Conservation (phyloP, 1,140 invertebrate genomes). For the Cotesia glomerata region DNA sequence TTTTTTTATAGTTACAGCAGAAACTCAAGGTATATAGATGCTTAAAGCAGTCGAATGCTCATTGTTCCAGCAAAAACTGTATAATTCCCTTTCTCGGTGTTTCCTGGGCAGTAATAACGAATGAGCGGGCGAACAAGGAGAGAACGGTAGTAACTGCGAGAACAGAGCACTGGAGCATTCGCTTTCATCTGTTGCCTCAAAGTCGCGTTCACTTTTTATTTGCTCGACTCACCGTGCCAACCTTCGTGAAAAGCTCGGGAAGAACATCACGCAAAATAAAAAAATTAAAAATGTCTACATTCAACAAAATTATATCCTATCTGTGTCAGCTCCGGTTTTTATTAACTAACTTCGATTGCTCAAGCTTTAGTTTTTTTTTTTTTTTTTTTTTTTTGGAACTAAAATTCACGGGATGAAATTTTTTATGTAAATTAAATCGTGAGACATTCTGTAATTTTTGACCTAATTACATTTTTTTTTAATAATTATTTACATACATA, state of each 20-base stretch:
- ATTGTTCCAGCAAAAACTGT: not conserved
- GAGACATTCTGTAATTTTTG: too few species aligned
- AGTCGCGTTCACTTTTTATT: conserved; percentile 9
- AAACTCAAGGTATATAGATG: not conserved
- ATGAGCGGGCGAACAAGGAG: not conserved
- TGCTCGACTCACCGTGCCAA: not conserved
- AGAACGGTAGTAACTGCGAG: not conserved
- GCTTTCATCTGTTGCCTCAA: conserved; percentile 9
- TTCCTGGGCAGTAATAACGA: not conserved
- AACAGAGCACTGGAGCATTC: conserved; percentile 1
- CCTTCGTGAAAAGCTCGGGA: conserved; percentile 1
- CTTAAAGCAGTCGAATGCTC: conserved; percentile 1
- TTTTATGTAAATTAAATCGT: too few species aligned
- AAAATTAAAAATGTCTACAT: too few species aligned
- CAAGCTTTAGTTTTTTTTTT: too few species aligned
- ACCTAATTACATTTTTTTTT: too few species aligned
- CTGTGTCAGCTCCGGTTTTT: too few species aligned
- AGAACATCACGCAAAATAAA: not conserved
- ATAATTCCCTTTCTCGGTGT: not conserved
- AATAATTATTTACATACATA: too few species aligned
- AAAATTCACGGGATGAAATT: too few species aligned
- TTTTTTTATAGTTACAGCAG: not conserved
- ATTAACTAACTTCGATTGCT: too few species aligned
- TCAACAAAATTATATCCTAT: too few species aligned
- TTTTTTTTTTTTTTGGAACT: too few species aligned